Evolutionary conservation across 1,140 invertebrate species (phyloP), one percentile per base, ranked within the genome.

Genomic region (Anoplophora glabripennis): DNA sequence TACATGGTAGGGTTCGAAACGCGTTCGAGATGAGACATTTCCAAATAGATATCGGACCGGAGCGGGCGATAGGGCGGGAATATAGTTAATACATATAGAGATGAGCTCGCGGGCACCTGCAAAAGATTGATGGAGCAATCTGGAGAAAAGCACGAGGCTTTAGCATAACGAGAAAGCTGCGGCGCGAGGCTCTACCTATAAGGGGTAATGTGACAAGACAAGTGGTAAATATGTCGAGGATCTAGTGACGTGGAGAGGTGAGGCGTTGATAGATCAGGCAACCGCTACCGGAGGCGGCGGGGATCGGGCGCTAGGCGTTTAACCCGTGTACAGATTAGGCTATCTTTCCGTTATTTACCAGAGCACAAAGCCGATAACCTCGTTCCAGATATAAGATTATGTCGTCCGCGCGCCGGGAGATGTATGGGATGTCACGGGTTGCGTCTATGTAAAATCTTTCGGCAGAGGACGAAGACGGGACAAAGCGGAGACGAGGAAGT

Each of bases 111-210:
- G 21, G 21, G 21, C 21, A 28, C 21, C 21, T 28, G 21, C 21
- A 28, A 41, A 63, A 63, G 61, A 63, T 63, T 63, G 61, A 63
- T 63, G 61, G 52, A 48, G 42, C 61, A 63, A 63, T 63, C 61
- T 63, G 54, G 49, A 54, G 61, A 59, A 63, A 63, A 63, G 56
- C 61, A 58, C 61, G 56, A 59, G 54, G 56, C 56, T 63, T 59
- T 45, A 55, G 55, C 42, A 58, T 63, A 63, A 58, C 55, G 54
- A 58, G 54, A 49, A 53, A 48, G 53, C 53, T 12, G 34, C 47
- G 47, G 56, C 36, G 55, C 46, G 46, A 36, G 38, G 45, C 41
- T 40, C 15, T 41, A 41, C 38, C 38, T 41, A 41, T 17, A 15
- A 41, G 40, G 55, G 46, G 60, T 57, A 62, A 62, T 54, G 53